phyloP scores from a whole-genome alignment of 2,888 invertebrate genomes.

The Ceriagrion tenellum region DNA sequence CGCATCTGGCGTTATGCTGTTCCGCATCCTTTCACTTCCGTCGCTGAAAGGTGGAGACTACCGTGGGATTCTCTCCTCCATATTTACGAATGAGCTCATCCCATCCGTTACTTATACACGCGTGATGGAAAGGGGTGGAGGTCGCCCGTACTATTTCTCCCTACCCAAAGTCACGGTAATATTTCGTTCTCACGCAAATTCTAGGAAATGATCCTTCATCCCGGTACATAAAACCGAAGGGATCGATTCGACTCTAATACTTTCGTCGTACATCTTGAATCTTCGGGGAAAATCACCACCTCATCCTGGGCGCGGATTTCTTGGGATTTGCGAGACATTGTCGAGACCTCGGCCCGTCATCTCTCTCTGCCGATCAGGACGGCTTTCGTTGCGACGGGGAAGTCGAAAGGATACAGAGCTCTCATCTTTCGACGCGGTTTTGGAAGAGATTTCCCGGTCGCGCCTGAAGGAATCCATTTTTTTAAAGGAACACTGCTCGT shows the following conservation, averaged over 20 bases:
- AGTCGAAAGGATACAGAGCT: too few species aligned
- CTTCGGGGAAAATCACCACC: background rate
- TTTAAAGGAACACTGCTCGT: too few species aligned
- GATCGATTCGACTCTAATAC: background rate
- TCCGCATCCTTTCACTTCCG: background rate
- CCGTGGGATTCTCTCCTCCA: background rate
- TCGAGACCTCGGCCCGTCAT: too few species aligned
- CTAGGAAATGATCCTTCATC: background rate
- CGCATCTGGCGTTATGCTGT: background rate
- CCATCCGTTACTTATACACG: background rate
- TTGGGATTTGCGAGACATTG: background rate
- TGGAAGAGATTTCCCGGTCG: too few species aligned
- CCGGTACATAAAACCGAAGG: background rate
- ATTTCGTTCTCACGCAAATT: background rate
- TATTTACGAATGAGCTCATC: background rate
- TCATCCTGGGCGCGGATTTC: background rate
- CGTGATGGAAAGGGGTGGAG: background rate
- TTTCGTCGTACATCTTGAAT: background rate
- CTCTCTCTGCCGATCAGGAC: too few species aligned
- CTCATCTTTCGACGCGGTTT: too few species aligned
- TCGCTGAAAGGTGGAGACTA: background rate
- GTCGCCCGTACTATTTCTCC: background rate
- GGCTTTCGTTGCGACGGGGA: too few species aligned
- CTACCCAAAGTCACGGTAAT: background rate
- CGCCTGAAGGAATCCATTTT: too few species aligned